Evolutionary conservation across 2,113 vertebrate genomes (phyloP).

Genomic region (Lonchura striata): DNA sequence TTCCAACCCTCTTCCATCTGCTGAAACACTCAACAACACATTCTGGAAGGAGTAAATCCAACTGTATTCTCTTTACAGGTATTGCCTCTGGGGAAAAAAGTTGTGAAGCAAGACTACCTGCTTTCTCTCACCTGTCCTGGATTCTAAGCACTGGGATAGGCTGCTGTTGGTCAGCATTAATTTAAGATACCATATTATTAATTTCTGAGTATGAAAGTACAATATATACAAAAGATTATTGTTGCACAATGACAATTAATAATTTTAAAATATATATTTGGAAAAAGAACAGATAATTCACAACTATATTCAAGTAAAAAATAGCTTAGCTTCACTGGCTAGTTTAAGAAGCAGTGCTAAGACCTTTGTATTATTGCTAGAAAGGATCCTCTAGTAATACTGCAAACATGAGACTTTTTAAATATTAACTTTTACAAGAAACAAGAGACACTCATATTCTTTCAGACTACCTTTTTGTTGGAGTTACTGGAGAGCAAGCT

Average conservation of each 20-base stretch:
- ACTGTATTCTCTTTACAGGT: rapidly evolving
- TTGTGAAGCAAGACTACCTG: neutral
- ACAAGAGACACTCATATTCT: neutral
- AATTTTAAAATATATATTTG: neutral
- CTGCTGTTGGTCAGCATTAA: neutral
- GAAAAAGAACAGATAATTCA: neutral
- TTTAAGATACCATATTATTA: neutral
- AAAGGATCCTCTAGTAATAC: neutral
- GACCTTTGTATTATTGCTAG: neutral
- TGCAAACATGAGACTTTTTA: neutral
- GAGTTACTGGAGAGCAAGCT: neutral
- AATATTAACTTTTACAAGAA: neutral
- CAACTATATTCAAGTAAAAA: neutral
- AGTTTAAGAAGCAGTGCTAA: neutral
- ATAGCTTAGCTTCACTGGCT: neutral
- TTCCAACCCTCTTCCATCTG: rapidly evolving
- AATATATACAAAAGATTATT: neutral
- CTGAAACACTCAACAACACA: neutral
- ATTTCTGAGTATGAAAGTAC: neutral
- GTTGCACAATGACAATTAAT: neutral
- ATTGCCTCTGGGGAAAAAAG: neutral
- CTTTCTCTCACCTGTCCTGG: neutral
- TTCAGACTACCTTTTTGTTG: neutral
- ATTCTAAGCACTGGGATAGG: neutral
- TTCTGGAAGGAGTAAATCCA: neutral